These are phyloP conservation scores for Poecilia velifera DNA, from an alignment of 2,797 vertebrate genomes.

Conservation along the genomic window DNA sequence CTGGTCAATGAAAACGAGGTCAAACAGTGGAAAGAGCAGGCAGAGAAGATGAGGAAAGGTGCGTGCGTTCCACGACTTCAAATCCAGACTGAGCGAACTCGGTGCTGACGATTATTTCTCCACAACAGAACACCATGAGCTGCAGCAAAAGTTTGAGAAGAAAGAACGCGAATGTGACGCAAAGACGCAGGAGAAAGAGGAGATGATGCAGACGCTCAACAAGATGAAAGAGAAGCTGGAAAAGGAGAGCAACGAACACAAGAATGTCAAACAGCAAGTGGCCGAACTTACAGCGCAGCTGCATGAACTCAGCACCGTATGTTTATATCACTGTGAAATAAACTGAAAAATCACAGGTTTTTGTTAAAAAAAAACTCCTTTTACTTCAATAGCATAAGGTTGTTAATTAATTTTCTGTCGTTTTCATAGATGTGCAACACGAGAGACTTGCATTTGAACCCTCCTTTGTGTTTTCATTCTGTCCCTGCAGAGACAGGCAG, in stretches of 20 bases:
- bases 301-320: constrained; percentile 91
- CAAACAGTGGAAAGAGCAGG: constrained; percentile 99
- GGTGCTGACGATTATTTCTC: not conserved
- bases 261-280: constrained; percentile 95
- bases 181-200: constrained; percentile 98
- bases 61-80: constrained; percentile 5
- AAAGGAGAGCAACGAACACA: constrained; percentile 92
- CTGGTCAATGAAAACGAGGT: constrained; percentile 99
- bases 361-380: not conserved
- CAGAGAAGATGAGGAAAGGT: constrained; percentile 99
- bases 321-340: constrained; percentile 29
- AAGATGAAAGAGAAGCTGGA: constrained; percentile 99
- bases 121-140: constrained; percentile 91
- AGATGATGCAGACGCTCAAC: constrained; percentile 99
- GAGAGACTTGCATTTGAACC: constrained; percentile 8
- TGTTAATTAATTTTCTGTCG: not conserved
- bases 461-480: not conserved
- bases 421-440: constrained; percentile 2
- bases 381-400: not conserved
- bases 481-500: constrained; percentile 69
- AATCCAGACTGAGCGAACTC: too few relatives aligned
- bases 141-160: constrained; percentile 96
- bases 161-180: constrained; percentile 97
- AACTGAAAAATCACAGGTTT: not conserved
- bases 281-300: constrained; percentile 87